Conservation (phyloP, 2,113 vertebrate genomes). For the Gymnobelideus leadbeateri region DNA sequence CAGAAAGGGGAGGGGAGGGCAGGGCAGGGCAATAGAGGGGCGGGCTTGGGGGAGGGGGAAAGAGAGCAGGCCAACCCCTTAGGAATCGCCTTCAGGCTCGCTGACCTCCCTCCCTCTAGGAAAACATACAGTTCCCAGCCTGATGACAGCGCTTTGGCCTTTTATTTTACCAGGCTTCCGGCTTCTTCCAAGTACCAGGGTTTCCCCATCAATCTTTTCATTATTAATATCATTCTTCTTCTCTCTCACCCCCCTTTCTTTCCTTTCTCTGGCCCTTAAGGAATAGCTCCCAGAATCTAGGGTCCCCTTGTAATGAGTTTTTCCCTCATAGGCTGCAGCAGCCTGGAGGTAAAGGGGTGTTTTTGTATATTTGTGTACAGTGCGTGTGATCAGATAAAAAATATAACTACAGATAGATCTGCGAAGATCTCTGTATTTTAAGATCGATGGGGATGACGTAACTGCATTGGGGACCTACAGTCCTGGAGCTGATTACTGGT, state of each 20-base stretch:
- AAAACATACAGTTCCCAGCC: slow-evolving; percentile 2
- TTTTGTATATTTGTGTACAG: neutral
- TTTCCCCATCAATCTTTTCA: slow-evolving; percentile 13
- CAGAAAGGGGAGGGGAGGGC: slow-evolving; percentile 38
- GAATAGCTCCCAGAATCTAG: neutral
- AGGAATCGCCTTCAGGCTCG: neutral
- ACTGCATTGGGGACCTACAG: neutral
- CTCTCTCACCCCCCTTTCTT: too few relatives aligned
- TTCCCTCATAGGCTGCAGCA: neutral
- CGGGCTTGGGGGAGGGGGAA: neutral
- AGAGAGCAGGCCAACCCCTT: neutral
- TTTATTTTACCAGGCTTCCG: slow-evolving; percentile 20
- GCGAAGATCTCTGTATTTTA: neutral
- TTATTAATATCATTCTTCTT: neutral
- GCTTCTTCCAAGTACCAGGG: slow-evolving; percentile 15
- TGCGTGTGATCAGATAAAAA: slow-evolving; percentile 4
- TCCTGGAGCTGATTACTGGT: neutral
- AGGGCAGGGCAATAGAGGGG: neutral
- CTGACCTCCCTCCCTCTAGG: neutral
- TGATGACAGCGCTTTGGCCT: neutral
- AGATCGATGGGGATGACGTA: neutral
- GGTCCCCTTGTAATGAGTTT: neutral
- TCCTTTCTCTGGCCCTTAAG: neutral
- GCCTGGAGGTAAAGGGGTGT: neutral
- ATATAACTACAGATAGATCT: neutral